phyloP scores from a whole-genome alignment of 2,888 invertebrate genomes.

The Molorchus minor region DNA sequence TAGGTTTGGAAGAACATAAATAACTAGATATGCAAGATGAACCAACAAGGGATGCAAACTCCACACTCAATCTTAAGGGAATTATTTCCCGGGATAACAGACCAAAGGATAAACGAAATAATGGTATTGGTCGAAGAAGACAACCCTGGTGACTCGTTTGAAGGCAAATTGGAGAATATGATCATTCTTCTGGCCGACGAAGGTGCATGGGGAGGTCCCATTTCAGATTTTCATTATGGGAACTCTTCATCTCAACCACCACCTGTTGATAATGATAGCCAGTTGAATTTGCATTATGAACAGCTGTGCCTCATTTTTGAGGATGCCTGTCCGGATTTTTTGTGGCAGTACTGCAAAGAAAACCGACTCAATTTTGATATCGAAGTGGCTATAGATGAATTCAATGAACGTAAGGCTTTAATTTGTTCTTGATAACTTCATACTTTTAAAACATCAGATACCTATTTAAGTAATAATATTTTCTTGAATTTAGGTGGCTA shows the following conservation, averaged over 20 bases:
- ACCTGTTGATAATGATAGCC: neutral
- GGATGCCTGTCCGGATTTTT: constrained; percentile 45
- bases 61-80: constrained; percentile 32
- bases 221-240: constrained; percentile 5
- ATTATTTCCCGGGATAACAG: constrained; percentile 45
- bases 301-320: constrained; percentile 42
- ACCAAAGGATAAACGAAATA: constrained; percentile 37
- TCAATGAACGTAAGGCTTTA: constrained; percentile 24
- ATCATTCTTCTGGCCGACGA: constrained; percentile 43
- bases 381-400: constrained; percentile 41
- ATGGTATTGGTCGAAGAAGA: constrained; percentile 42
- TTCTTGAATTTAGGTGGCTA: constrained; percentile 35
- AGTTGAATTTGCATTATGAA: constrained; percentile 13
- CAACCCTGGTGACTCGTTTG: constrained; percentile 32
- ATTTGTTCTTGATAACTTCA: neutral
- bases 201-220: constrained; percentile 27
- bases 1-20: too few species aligned
- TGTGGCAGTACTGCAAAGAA: constrained; percentile 39
- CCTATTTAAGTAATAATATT: neutral
- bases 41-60: neutral
- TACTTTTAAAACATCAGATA: neutral
- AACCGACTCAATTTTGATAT: constrained; percentile 35
- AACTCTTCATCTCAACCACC: neutral
- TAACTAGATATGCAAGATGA: too few species aligned
- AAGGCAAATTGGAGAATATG: constrained; percentile 46